Evolutionary conservation across 2,797 vertebrate genomes (phyloP).

Genomic region (Odontamblyopus rebecca): DNA sequence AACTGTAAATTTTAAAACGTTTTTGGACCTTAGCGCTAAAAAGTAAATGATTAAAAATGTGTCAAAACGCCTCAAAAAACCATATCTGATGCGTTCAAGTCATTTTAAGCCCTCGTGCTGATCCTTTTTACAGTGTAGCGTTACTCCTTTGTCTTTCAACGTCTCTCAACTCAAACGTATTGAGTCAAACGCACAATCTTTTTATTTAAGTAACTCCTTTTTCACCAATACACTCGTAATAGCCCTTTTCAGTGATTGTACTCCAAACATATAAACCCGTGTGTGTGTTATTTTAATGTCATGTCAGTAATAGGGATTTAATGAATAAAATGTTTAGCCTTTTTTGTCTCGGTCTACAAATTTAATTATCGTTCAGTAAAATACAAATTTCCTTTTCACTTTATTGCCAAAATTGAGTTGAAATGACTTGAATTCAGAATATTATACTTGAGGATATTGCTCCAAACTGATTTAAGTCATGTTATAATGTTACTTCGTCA

Average conservation of each 20-base stretch:
- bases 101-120: not conserved
- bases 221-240: not conserved
- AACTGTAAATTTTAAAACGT: too few relatives aligned
- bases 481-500: too few relatives aligned
- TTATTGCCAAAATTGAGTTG: not conserved
- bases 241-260: not conserved
- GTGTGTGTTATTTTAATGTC: constrained; percentile 4
- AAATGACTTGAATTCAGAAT: not conserved
- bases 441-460: too few relatives aligned
- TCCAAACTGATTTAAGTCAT: too few relatives aligned
- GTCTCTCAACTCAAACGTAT: constrained; percentile 5
- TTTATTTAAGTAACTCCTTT: not conserved
- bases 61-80: not conserved
- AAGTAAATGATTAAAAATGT: not conserved
- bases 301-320: constrained; percentile 3
- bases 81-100: not conserved
- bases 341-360: constrained; percentile 11
- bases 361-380: not conserved
- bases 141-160: not conserved
- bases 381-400: not conserved
- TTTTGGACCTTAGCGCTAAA: too few relatives aligned
- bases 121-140: not conserved
- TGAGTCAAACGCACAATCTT: constrained; percentile 57
- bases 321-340: constrained; percentile 15
- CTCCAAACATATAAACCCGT: not conserved